Percentiles rank a stretch among this genome's conserved stretches.
phyloP scores from a whole-genome alignment of 2,797 vertebrate genomes.

The Pseudomugil gertrudae region DNA sequence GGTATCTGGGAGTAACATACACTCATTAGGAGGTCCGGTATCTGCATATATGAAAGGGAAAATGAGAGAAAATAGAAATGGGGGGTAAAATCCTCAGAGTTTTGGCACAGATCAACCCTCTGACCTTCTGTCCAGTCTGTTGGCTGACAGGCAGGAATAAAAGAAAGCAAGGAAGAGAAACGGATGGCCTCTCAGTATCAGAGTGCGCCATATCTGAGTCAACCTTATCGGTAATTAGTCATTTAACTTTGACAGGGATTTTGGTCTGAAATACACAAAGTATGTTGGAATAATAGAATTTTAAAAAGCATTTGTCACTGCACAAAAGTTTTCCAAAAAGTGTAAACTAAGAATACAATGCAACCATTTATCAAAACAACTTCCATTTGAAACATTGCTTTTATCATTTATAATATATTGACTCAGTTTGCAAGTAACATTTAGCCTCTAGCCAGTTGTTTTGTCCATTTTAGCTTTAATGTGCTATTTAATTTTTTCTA shows the following conservation, averaged over 20 bases:
- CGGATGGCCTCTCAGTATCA: slow-evolving; percentile 57
- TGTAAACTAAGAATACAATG: neutral
- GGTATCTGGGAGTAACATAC: slow-evolving; percentile 82
- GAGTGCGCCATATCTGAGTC: slow-evolving; percentile 57
- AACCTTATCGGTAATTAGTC: slow-evolving; percentile 64
- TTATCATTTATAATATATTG: neutral
- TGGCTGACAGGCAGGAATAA: slow-evolving; percentile 68
- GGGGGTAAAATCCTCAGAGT: slow-evolving; percentile 74
- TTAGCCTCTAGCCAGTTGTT: neutral
- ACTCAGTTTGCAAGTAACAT: neutral
- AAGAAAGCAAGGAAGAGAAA: slow-evolving; percentile 64
- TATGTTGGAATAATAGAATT: slow-evolving; percentile 12
- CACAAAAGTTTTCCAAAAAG: neutral
- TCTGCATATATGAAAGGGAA: slow-evolving; percentile 78
- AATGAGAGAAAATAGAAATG: slow-evolving; percentile 48
- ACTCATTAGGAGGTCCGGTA: slow-evolving; percentile 81
- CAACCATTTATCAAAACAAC: no score
- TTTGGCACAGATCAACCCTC: slow-evolving; percentile 80
- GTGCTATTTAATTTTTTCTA: slow-evolving; percentile 19
- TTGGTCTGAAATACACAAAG: slow-evolving; percentile 41
- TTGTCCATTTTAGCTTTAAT: neutral
- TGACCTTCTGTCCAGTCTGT: slow-evolving; percentile 85
- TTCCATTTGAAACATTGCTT: neutral
- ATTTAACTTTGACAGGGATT: slow-evolving; percentile 58
- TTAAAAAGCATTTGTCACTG: slow-evolving; percentile 33